Base-by-base conservation (phyloP, 2,888 invertebrate species). In the Rhogogaster chlorosoma region DNA sequence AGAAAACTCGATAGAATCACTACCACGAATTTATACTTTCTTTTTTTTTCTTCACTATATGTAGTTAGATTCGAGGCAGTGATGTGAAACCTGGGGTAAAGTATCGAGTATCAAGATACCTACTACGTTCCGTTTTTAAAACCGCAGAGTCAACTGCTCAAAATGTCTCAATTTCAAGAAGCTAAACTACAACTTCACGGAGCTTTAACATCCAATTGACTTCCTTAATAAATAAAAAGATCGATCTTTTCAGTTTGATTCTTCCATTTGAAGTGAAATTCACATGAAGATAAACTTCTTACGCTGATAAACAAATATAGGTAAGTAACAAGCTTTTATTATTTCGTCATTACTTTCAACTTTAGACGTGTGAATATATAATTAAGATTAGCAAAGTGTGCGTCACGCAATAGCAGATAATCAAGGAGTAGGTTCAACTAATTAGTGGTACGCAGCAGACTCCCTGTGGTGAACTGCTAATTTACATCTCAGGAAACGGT, bases 401-500 rank as follows among this genome's bases (percentile, higher is more conserved):
- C 36, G 80, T 32, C 80, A 80, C 61, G 80, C 80, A 80, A 80
- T 80, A 80, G 49, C 80, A 80, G 80, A 80, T 80, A 80, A 80
- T 80, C 80, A 80, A 61, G 26, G 38, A 80, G 57, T 61, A 80
- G 80, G 80, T 61, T 61, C 26, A 80, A 36, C 57, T 80, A 80
- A 80, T 80, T 80, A 61, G 80, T 38, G 57, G 49, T 38, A 36
- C 57, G 61, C 77, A 53, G n/a, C 22, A 80, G 80, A 38, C 32
- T 80, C 64, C 80, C 67, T 32, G 83, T 83, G 84, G 85, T 83
- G 86, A 61, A 53, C 87, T 80, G 85, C 86, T 88, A 88, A 90
- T 89, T 89, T 89, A 88, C 88, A 88, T 88, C 88, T 88, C 88
- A 86, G 86, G 86, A 87, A 88, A 86, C 86, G 86, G 84, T 88